phyloP scores from a whole-genome alignment of 2,888 invertebrate species.

The Carterocephalus palaemon region DNA sequence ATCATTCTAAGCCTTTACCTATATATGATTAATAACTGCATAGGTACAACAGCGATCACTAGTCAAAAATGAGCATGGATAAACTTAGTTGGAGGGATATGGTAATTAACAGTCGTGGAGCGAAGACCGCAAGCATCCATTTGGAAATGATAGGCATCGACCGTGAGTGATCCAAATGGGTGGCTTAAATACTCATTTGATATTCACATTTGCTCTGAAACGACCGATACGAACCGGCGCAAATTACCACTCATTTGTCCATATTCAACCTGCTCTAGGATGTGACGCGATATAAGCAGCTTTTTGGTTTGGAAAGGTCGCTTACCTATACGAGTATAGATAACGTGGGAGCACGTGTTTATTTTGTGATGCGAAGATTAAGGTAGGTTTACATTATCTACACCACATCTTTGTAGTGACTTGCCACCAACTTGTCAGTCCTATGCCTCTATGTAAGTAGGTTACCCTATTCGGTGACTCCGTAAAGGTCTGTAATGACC shows the following conservation, averaged over 20 bases:
- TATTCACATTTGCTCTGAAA: conserved; percentile 68
- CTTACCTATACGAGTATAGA: too few species aligned
- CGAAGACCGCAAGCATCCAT: conserved; percentile 62
- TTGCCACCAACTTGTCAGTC: too few species aligned
- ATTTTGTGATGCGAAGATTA: too few species aligned
- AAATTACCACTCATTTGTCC: conserved; percentile 70
- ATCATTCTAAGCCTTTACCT: too few species aligned
- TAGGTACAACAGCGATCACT: background rate
- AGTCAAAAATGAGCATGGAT: conserved; percentile 9
- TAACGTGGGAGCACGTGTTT: too few species aligned
- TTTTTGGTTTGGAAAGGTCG: conserved; percentile 13
- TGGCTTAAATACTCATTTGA: conserved; percentile 72
- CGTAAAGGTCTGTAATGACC: too few species aligned
- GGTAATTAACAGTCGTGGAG: conserved; percentile 47
- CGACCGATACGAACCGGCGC: conserved; percentile 48
- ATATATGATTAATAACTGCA: too few species aligned
- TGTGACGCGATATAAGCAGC: conserved; percentile 15
- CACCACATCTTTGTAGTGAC: too few species aligned
- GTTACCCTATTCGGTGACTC: too few species aligned
- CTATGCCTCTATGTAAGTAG: too few species aligned
- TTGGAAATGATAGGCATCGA: conserved; percentile 65
- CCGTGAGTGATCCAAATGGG: conserved; percentile 69
- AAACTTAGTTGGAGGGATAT: conserved; percentile 16
- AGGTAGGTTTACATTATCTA: too few species aligned
- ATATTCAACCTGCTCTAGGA: conserved; percentile 51